phyloP scores from a whole-genome alignment of 2,113 vertebrate species.

The Machaerirhynchus nigripectus region DNA sequence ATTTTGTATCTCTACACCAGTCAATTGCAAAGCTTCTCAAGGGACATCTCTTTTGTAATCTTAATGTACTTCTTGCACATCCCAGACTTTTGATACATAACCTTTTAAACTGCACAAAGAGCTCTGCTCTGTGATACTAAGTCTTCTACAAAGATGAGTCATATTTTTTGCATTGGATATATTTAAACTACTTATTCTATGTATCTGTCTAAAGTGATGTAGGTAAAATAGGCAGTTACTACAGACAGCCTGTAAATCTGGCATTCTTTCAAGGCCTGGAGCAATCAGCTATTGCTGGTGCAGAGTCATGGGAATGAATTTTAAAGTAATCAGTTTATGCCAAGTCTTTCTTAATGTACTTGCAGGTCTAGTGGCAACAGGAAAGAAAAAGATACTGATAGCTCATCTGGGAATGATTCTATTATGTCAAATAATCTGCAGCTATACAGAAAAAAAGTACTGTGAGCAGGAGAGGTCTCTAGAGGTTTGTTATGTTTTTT shows the following conservation, averaged over 20 bases:
- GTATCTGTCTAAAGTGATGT: not conserved
- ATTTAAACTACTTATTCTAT: slow-evolving; percentile 4
- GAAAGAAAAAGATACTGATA: not conserved
- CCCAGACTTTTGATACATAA: not conserved
- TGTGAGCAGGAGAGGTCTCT: not conserved
- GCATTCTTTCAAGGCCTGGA: not conserved
- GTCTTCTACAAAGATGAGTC: not conserved
- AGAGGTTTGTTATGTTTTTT: not conserved
- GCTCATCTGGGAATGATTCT: slow-evolving; percentile 8
- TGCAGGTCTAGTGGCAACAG: not conserved
- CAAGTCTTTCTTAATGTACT: not conserved
- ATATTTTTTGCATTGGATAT: not conserved
- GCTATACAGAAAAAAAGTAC: not conserved
- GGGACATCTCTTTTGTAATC: not conserved
- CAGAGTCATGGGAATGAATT: not conserved
- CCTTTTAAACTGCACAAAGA: not conserved
- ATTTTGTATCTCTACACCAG: not conserved
- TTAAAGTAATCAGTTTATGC: slow-evolving; percentile 19
- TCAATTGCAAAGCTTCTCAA: not conserved
- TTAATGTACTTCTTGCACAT: not conserved
- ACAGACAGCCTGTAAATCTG: not conserved
- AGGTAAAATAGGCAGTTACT: not conserved
- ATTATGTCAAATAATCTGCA: not conserved
- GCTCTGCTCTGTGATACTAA: not conserved
- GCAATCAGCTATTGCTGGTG: not conserved